Evolutionary conservation across 2,888 invertebrate genomes (phyloP).

Genomic region (Hyposoter dolosus): DNA sequence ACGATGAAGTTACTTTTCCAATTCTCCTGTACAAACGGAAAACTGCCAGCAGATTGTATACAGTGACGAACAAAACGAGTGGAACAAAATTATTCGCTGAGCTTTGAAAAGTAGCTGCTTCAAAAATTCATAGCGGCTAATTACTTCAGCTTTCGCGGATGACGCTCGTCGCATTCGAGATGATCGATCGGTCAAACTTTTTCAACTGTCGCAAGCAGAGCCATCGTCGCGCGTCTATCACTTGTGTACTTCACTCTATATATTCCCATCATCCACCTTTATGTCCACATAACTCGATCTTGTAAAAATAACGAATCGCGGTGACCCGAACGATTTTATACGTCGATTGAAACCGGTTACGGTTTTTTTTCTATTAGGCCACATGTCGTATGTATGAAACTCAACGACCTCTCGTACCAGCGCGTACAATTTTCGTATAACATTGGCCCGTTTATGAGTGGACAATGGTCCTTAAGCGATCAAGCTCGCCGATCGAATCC

Average conservation of each 20-base stretch:
- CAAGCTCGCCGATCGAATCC: slow-evolving; percentile 44
- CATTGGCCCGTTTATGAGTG: slow-evolving; percentile 59
- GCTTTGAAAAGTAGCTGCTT: too few species aligned
- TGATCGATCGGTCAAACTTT: neutral
- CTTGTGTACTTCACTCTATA: too few species aligned
- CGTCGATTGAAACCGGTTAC: neutral
- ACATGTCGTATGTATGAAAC: neutral
- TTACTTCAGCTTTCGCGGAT: too few species aligned
- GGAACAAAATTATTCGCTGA: too few species aligned
- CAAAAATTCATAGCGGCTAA: too few species aligned
- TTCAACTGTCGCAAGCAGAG: too few species aligned
- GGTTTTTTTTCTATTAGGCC: slow-evolving; percentile 5
- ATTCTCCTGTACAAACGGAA: slow-evolving; percentile 17
- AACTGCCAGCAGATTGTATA: neutral
- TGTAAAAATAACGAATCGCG: neutral
- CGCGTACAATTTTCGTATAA: slow-evolving; percentile 45
- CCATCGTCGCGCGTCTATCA: too few species aligned
- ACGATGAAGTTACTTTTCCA: slow-evolving; percentile 44
- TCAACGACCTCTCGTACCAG: neutral
- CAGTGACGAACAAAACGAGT: too few species aligned
- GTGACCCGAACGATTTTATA: neutral
- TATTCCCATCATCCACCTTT: neutral
- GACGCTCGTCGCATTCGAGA: neutral
- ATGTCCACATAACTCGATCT: neutral
- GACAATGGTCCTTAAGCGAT: slow-evolving; percentile 43